Conservation (phyloP, 2,797 vertebrate genomes). For the Sebastes elongatus region DNA sequence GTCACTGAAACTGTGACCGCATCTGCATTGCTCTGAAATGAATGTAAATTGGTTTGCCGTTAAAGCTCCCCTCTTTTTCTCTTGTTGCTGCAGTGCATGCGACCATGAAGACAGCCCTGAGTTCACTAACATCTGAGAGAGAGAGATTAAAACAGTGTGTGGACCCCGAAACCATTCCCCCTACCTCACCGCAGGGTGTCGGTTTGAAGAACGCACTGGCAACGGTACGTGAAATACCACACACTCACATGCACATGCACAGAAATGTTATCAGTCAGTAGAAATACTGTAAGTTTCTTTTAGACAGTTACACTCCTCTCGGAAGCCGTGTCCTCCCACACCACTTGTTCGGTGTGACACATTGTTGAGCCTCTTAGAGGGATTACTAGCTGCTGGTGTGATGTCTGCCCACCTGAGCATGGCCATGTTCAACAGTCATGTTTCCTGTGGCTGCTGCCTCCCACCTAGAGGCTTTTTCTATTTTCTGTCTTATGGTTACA, state of each 20-base stretch:
- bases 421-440: conserved; percentile 26
- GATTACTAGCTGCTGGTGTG: conserved; percentile 32
- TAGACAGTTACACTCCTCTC: not conserved
- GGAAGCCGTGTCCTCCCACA: conserved; percentile 44
- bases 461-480: conserved; percentile 30
- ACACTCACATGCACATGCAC: not conserved
- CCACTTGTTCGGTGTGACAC: conserved; percentile 41
- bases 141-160: conserved; percentile 90
- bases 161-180: conserved; percentile 85
- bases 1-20: not conserved
- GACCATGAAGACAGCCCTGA: conserved; percentile 90
- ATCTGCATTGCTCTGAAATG: not conserved
- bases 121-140: conserved; percentile 87
- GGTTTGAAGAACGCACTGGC: conserved; percentile 89
- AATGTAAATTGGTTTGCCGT: not conserved
- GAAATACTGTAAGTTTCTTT: conserved; percentile 1
- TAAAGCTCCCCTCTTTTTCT: not conserved
- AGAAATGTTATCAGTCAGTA: not conserved
- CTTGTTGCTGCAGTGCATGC: conserved; percentile 86
- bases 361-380: conserved; percentile 40
- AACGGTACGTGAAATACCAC: conserved; percentile 80
- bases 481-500: conserved; percentile 16
- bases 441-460: conserved; percentile 49
- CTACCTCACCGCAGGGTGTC: conserved; percentile 89
- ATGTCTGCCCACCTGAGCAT: conserved; percentile 47